phyloP scores from a whole-genome alignment of 2,888 invertebrate species.

The Andrena minutula region DNA sequence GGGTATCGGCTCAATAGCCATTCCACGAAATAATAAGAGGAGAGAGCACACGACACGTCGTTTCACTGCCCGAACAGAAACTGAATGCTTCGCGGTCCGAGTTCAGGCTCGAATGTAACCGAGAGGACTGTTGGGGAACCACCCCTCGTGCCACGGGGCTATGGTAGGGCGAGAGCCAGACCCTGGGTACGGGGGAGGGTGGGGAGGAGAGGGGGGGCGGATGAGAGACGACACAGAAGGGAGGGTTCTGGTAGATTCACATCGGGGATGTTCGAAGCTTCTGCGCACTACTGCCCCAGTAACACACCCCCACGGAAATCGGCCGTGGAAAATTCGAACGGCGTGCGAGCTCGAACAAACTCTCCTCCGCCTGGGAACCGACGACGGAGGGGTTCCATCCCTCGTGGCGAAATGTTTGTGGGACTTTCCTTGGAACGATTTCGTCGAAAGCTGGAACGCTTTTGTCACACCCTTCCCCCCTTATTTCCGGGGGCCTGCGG shows the following conservation, averaged over 20 bases:
- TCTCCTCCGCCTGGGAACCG: slow-evolving; percentile 16
- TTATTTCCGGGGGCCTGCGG: background rate
- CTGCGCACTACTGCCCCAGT: slow-evolving; percentile 83
- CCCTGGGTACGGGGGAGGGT: slow-evolving; percentile 37
- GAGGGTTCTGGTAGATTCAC: slow-evolving; percentile 72
- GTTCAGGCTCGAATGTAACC: slow-evolving; percentile 72
- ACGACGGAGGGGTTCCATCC: background rate
- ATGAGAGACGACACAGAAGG: slow-evolving; percentile 50
- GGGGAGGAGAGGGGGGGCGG: slow-evolving; percentile 29
- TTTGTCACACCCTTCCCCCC: background rate
- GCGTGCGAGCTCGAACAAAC: slow-evolving; percentile 67
- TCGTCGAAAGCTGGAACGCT: background rate
- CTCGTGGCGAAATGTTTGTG: background rate
- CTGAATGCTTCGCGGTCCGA: slow-evolving; percentile 72
- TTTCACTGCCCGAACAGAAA: slow-evolving; percentile 69
- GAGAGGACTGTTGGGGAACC: slow-evolving; percentile 77
- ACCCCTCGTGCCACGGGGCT: slow-evolving; percentile 74
- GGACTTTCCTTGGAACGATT: background rate
- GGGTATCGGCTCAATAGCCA: background rate
- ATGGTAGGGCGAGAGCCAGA: slow-evolving; percentile 49
- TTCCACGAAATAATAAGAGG: background rate
- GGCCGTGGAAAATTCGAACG: slow-evolving; percentile 69
- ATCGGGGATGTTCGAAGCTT: slow-evolving; percentile 76
- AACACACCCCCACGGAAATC: slow-evolving; percentile 79
- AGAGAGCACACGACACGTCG: slow-evolving; percentile 44